These are phyloP conservation scores for Epizoanthus stellaris DNA, from an alignment of 92 coral and sea anemone genomes.

Conservation along the genomic window DNA sequence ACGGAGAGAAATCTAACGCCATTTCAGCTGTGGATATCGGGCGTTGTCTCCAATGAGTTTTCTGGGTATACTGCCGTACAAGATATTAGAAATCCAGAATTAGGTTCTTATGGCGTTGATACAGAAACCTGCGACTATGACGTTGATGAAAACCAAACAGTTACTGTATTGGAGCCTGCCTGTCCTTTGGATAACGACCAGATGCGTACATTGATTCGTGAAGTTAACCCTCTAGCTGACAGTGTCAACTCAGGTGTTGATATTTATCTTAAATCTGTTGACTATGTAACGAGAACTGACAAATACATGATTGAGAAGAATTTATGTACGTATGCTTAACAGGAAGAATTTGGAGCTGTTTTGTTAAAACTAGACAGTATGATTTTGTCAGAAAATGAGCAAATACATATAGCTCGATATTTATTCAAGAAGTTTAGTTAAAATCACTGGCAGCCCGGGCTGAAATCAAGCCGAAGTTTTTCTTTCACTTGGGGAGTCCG, in stretches of 20 bases:
- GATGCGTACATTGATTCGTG: slow-evolving; percentile 25
- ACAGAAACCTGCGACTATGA: background rate
- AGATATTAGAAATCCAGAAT: slow-evolving; percentile 14
- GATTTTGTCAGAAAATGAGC: too few species aligned
- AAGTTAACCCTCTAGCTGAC: slow-evolving; percentile 55
- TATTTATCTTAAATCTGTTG: slow-evolving; percentile 45
- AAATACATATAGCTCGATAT: too few species aligned
- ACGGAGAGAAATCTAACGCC: slow-evolving; percentile 38
- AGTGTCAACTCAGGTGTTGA: slow-evolving; percentile 61
- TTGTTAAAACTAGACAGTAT: too few species aligned
- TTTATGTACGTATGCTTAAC: too few species aligned
- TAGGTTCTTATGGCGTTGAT: slow-evolving; percentile 6
- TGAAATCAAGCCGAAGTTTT: too few species aligned
- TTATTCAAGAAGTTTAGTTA: too few species aligned
- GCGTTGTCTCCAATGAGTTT: slow-evolving; percentile 7
- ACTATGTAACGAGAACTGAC: slow-evolving; percentile 41
- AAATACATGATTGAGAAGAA: background rate
- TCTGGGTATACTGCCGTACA: slow-evolving; percentile 41
- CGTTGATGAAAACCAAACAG: slow-evolving; percentile 42
- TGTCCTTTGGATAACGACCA: slow-evolving; percentile 53
- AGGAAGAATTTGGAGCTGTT: too few species aligned
- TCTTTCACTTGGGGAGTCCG: too few species aligned
- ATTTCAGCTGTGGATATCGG: slow-evolving; percentile 39
- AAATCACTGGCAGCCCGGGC: too few species aligned
- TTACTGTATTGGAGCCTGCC: slow-evolving; percentile 51